Conservation (phyloP, 2,113 vertebrate species). For the Bufo gargarizans region DNA sequence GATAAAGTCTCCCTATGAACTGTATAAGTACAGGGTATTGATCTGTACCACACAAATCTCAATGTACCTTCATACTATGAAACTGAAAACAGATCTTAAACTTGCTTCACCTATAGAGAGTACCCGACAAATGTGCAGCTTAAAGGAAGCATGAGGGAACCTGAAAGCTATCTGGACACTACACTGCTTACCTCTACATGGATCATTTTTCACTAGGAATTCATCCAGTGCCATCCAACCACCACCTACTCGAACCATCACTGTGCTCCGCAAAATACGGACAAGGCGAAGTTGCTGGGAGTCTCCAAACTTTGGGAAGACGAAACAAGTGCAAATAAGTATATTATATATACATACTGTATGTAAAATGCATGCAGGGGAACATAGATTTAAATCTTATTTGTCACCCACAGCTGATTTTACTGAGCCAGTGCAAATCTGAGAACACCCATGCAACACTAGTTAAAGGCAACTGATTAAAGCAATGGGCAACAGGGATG, state of each 20-base stretch:
- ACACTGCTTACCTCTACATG: conserved; percentile 87
- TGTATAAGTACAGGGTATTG: too few species aligned
- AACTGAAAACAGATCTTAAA: background rate
- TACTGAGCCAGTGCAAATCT: background rate
- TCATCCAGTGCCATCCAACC: conserved; percentile 99
- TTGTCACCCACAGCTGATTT: background rate
- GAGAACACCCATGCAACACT: conserved; percentile 42
- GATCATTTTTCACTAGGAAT: conserved; percentile 98
- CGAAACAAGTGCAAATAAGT: background rate
- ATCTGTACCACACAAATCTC: too few species aligned
- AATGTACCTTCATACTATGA: too few species aligned
- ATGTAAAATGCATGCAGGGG: background rate
- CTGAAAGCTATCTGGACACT: background rate
- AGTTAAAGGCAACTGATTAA: conserved; percentile 8
- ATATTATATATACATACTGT: background rate
- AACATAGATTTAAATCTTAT: background rate
- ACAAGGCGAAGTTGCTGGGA: conserved; percentile 96
- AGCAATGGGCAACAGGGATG: conserved; percentile 18
- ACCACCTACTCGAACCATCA: conserved; percentile 98
- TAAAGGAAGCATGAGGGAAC: background rate
- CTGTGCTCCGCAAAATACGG: conserved; percentile 93
- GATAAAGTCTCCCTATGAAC: too few species aligned
- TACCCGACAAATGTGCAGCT: background rate
- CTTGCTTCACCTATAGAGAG: background rate
- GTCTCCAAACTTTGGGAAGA: conserved; percentile 88